Base-by-base conservation (phyloP, 2,113 vertebrate genomes). In the Dicerorhinus sumatrensis region DNA sequence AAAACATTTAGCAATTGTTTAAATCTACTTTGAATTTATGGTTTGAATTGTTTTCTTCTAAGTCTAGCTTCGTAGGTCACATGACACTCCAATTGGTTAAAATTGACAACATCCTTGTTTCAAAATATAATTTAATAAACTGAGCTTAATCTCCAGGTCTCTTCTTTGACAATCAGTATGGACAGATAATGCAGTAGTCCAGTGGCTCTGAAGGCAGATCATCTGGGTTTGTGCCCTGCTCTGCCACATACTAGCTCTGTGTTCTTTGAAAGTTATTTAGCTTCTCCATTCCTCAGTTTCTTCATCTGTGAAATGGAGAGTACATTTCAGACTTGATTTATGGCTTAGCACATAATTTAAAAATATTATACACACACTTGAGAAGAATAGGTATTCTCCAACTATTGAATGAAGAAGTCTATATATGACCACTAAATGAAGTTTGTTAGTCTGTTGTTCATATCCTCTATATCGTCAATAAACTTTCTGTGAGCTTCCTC, bases 1-100 rank as follows among this genome's bases (percentile, higher is more conserved):
- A 76, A 92, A 92, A 81, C 21, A 82, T 12, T 90, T 56, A 21
- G 36, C 23, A 87, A 87, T 27, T 60, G 39, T 51, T 90, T 77
- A 87, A 46, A 60, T 60, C 25, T 56, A 56, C 60, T 69, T 72
- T 86, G 73, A 81, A 69, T 18, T 62, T 42, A 63, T 14, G 20
- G 13, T 54, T 90, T 79, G 25, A 89, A 79, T 51, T 72, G 12
- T 27, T 70, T 73, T 63, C 36, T 63, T 90, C 23, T 75, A 79
- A n/a, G 67, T 51, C 75, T n/a, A 93, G 51, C 17, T 51, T 81
- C 23, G 33, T 8, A 62, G 36, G 69, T 60, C 21, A 42, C 2
- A 33, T 58, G 31, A 36, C 14, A 58, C 2, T 67, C 42, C 18
- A 67, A 73, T 7, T n/a, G 10, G 65, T 27, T 39, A 20, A 88